These are phyloP conservation scores for Neomonachus schauinslandi DNA, from an alignment of 2,113 vertebrate species.

Conservation along the genomic window DNA sequence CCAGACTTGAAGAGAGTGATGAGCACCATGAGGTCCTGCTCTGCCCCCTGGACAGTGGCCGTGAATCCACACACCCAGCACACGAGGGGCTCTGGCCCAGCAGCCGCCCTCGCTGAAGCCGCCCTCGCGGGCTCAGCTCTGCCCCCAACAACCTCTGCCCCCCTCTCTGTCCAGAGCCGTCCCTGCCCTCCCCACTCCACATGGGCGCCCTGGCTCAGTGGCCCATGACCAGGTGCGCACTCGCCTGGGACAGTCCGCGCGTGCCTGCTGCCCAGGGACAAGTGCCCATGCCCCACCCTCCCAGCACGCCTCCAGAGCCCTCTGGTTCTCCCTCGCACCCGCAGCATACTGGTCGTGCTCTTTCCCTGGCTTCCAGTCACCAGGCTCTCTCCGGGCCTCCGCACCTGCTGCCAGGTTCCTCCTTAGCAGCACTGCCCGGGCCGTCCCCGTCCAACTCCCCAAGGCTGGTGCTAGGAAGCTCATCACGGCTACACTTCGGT, in stretches of 20 bases:
- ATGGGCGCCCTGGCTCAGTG: not conserved
- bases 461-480: not conserved
- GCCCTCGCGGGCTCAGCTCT: not conserved
- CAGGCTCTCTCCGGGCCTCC: not conserved
- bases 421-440: not conserved
- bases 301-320: not conserved
- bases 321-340: not conserved
- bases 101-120: not conserved
- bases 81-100: not conserved
- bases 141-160: not conserved
- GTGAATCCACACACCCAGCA: not conserved
- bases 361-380: not conserved
- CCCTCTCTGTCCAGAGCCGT: not conserved
- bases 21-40: not conserved
- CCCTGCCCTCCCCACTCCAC: not conserved
- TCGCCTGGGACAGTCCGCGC: not conserved
- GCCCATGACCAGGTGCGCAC: not conserved
- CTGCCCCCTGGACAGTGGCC: too few species aligned
- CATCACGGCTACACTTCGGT: not conserved
- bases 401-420: not conserved
- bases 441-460: not conserved
- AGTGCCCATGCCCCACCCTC: not conserved
- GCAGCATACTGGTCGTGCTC: not conserved
- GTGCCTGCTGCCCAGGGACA: rapidly evolving
- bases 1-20: not conserved